These are phyloP conservation scores for Coccyzus lansbergi DNA, from an alignment of 2,797 vertebrate genomes.

Conservation along the genomic window DNA sequence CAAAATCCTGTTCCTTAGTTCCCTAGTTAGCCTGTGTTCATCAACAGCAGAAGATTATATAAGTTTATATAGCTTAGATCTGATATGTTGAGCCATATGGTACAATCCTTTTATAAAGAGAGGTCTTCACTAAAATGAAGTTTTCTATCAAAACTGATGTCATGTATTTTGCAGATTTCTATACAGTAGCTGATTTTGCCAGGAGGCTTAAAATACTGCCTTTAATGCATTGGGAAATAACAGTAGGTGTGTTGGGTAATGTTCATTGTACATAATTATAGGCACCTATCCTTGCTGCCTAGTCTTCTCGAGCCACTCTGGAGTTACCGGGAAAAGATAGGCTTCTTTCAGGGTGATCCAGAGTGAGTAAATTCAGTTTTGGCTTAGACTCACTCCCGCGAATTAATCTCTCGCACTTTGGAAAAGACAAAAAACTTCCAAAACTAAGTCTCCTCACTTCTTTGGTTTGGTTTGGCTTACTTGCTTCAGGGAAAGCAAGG, in stretches of 20 bases:
- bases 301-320: not conserved
- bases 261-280: not conserved
- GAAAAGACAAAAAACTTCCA: not conserved
- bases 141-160: not conserved
- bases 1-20: not conserved
- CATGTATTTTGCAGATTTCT: not conserved
- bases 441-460: not conserved
- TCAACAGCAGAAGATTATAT: constrained; percentile 17
- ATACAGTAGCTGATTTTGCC: not conserved
- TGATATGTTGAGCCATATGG: constrained; percentile 15
- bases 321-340: not conserved
- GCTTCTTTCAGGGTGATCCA: not conserved
- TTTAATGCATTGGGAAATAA: not conserved
- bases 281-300: not conserved
- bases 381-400: not conserved
- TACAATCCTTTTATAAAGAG: constrained; percentile 9
- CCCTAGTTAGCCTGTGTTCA: not conserved
- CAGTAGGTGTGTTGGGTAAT: not conserved
- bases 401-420: not conserved
- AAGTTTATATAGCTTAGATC: constrained; percentile 21
- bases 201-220: constrained; percentile 8
- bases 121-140: not conserved
- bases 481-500: not conserved
- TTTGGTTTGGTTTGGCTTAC: not conserved
- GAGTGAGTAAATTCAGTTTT: not conserved